Conservation (phyloP, 2,888 invertebrate genomes). For the Argyresthia goedartella region DNA sequence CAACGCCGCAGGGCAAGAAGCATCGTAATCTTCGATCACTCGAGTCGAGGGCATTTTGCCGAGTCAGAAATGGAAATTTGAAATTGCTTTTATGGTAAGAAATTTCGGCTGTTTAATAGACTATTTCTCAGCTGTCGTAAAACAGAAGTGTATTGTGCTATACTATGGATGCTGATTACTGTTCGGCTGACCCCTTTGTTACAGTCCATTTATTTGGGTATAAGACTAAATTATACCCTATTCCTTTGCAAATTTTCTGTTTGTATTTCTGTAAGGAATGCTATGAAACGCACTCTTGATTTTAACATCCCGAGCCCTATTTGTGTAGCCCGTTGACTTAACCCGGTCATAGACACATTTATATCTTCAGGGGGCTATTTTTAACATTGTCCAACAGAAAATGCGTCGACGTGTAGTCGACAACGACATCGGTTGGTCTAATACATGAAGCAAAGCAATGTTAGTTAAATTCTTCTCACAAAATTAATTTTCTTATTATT, state of each 20-base stretch:
- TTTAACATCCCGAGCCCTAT: conserved; percentile 21
- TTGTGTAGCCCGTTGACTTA: conserved; percentile 46
- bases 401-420: conserved; percentile 28
- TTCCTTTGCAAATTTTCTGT: not conserved
- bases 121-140: not conserved
- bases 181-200: not conserved
- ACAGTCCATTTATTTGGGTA: not conserved
- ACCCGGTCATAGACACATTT: conserved; percentile 64
- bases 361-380: conserved; percentile 60
- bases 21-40: not conserved
- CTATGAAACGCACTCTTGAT: not conserved
- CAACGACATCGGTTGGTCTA: too few relatives aligned
- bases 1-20: not conserved
- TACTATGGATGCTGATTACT: not conserved
- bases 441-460: too few relatives aligned
- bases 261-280: not conserved
- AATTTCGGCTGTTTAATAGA: not conserved
- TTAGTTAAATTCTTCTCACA: too few relatives aligned
- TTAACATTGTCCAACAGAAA: conserved; percentile 46
- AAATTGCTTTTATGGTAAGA: conserved; percentile 1
- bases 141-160: not conserved
- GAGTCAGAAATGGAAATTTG: not conserved
- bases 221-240: not conserved
- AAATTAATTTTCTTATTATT: too few relatives aligned
- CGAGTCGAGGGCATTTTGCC: not conserved